Evolutionary conservation across 2,797 vertebrate genomes (phyloP), one percentile per base, ranked within the genome.

Genomic region (Micropoecilia bifurca): DNA sequence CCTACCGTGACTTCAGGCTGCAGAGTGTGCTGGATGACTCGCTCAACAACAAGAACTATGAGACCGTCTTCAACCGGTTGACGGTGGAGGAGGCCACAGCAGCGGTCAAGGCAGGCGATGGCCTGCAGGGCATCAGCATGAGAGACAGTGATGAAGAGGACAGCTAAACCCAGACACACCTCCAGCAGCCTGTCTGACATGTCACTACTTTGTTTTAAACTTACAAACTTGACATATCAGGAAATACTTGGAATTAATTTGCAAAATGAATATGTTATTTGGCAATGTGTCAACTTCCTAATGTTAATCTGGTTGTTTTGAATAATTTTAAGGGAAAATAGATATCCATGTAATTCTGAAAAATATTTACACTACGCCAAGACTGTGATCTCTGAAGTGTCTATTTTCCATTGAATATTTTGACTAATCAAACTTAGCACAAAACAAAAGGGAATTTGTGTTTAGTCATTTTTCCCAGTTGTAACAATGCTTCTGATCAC

Each of bases 131-230:
- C 71, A 96, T 99, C 90, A 97, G 97, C 13, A 99, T 99, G 98
- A 98, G 96, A 83, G 97, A 99, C 95, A 99, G 98, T 3, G 98
- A 99, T 2, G 97, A 98, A 92, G 98, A 99, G 76, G 97, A 98
- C 57, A 96, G 97, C 63, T 98, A 66, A 95, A 76, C 57, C 9
- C 46, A 43, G 33, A 81, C 61, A 18, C 50, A 10, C 48, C 13
- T 28, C 59, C 13, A 25, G 16, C 12, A 9, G 50, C 79, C n/a
- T 73, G 33, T 73, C 39, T 6, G 5, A 69, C 59, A 18, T 45
- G 79, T 82, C 71, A 76, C 78, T 71, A 80, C 77, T 48, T 76
- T 48, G 61, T 77, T 47, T n/a, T 33, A 47, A 1, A n/a, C 22
- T 50, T 33, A 71, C n/a, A 25, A 69, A 69, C 22, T 43, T 43